phyloP scores from a whole-genome alignment of 2,797 vertebrate species.

The Anguilla megastoma region DNA sequence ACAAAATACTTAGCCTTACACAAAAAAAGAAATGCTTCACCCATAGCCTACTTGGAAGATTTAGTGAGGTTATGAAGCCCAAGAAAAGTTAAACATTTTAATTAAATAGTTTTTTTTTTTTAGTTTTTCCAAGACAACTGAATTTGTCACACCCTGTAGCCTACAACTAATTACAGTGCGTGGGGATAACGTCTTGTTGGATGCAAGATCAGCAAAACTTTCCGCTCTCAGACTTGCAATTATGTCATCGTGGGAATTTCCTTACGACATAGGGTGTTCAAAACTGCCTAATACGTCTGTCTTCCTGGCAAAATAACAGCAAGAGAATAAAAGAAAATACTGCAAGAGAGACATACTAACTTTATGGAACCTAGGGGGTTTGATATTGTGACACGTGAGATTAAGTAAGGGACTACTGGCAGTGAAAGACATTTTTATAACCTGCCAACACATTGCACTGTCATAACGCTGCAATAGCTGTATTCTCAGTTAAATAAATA shows the following conservation, averaged over 20 bases:
- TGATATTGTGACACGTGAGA: background rate
- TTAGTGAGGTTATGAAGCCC: slow-evolving; percentile 5
- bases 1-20: slow-evolving; percentile 9
- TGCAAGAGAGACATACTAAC: background rate
- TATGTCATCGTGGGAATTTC: slow-evolving; percentile 34
- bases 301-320: background rate
- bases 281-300: background rate
- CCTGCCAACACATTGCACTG: background rate
- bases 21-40: background rate
- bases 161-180: background rate
- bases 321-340: background rate
- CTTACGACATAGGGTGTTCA: slow-evolving; percentile 29
- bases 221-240: slow-evolving; percentile 25
- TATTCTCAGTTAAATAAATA: background rate
- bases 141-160: slow-evolving; percentile 20
- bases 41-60: background rate
- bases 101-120: background rate
- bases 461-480: background rate
- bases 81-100: background rate
- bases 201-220: background rate
- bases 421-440: background rate
- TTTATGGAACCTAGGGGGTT: background rate
- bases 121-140: slow-evolving; percentile 26
- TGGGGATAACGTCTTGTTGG: background rate
- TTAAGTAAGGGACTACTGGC: background rate